These are phyloP conservation scores for Lucifuga dentata DNA, from an alignment of 2,113 vertebrate genomes.

Conservation along the genomic window DNA sequence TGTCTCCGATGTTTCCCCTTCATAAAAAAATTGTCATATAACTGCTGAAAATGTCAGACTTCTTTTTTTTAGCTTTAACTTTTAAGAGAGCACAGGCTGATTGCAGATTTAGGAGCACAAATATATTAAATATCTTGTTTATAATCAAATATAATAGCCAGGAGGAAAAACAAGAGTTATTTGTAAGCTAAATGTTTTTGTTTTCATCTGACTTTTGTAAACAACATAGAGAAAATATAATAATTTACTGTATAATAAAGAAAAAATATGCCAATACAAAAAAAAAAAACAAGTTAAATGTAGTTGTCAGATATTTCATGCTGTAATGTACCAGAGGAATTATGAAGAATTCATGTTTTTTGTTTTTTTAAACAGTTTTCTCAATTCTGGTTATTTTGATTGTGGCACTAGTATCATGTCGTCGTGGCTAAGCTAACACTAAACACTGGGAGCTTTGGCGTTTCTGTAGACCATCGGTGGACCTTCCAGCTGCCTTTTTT, in stretches of 20 bases:
- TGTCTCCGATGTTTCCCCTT: neutral
- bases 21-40: neutral
- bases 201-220: too few relatives aligned
- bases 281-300: too few relatives aligned
- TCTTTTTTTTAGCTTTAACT: neutral
- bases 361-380: slow-evolving; percentile 34
- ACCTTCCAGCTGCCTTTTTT: slow-evolving; percentile 15
- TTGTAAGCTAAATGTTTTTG: neutral
- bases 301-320: too few relatives aligned
- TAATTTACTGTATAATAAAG: too few relatives aligned
- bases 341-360: neutral
- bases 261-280: too few relatives aligned
- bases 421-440: slow-evolving; percentile 17
- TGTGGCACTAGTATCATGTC: too few relatives aligned
- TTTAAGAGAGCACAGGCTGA: neutral
- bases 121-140: neutral
- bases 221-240: too few relatives aligned
- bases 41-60: neutral
- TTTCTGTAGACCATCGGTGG: slow-evolving; percentile 29
- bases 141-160: neutral
- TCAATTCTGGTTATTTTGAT: too few relatives aligned
- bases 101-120: neutral
- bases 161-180: neutral
- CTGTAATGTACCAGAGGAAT: too few relatives aligned
- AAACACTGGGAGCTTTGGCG: slow-evolving; percentile 16